Evolutionary conservation across 2,113 vertebrate species (phyloP).

Genomic region (Circaetus cinerascens): DNA sequence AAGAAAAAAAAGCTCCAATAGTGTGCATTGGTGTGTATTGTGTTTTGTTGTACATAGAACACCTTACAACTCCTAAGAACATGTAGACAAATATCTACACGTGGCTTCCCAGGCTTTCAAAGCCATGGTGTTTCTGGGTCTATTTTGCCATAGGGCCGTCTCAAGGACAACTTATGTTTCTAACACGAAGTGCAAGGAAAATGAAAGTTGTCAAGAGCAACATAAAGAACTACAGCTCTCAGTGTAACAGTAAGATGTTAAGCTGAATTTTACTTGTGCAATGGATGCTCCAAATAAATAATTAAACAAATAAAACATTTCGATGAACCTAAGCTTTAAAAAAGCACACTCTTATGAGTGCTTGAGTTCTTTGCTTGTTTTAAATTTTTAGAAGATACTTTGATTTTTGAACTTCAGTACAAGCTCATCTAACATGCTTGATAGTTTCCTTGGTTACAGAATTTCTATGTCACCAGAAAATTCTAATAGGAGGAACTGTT

Average conservation of each 20-base stretch:
- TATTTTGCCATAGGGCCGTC: neutral
- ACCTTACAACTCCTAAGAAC: neutral
- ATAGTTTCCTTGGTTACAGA: neutral
- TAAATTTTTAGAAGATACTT: neutral
- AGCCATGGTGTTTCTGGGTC: neutral
- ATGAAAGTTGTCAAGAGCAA: neutral
- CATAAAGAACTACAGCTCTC: neutral
- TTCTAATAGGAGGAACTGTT: neutral
- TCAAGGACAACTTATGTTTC: neutral
- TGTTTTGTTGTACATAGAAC: neutral
- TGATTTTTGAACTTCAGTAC: neutral
- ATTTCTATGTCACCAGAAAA: neutral
- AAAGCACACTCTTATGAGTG: accelerated
- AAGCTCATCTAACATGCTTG: neutral
- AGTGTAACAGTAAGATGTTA: neutral
- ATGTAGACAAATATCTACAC: accelerated
- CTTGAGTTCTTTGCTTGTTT: neutral
- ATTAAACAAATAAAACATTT: neutral
- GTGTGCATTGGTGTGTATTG: neutral
- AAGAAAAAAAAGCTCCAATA: too few relatives aligned
- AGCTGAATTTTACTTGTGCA: neutral
- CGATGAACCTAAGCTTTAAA: neutral
- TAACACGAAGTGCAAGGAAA: neutral
- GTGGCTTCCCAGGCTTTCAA: neutral
- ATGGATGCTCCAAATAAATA: neutral